Percentiles rank a stretch among this genome's conserved stretches.
Conservation (phyloP, 2,797 vertebrate species). For the Tiaroga cobitis region DNA sequence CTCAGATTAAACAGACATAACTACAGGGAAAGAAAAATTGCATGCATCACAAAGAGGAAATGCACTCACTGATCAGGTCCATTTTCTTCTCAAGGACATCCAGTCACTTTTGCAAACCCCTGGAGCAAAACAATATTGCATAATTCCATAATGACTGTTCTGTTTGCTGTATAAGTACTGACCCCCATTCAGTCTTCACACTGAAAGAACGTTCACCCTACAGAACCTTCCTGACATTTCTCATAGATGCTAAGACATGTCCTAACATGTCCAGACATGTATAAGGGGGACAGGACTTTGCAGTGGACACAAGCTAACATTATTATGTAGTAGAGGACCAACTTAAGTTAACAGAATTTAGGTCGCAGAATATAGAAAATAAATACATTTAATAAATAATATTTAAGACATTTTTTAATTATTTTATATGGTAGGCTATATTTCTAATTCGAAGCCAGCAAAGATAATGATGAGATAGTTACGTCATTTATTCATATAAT, state of each 20-base stretch:
- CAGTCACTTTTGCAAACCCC: slow-evolving; percentile 1
- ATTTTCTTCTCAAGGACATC: not conserved
- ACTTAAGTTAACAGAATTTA: not conserved
- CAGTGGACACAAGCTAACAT: not conserved
- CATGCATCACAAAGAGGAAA: not conserved
- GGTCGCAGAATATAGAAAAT: not conserved
- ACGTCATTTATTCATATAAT: not conserved
- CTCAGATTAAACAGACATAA: not conserved
- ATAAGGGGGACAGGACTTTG: not conserved
- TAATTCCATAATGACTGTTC: not conserved
- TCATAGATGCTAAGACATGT: slow-evolving; percentile 66
- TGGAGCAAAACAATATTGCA: not conserved
- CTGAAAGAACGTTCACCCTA: slow-evolving; percentile 13
- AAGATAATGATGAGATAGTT: not conserved
- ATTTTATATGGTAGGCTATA: not conserved
- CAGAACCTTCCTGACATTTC: not conserved
- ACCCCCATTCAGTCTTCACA: slow-evolving; percentile 56
- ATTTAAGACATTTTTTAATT: not conserved
- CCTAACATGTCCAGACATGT: slow-evolving; percentile 72
- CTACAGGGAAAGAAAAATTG: not conserved
- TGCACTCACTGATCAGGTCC: slow-evolving; percentile 30
- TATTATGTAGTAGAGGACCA: not conserved
- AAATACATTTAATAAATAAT: not conserved
- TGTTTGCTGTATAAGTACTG: not conserved
- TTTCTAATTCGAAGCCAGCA: not conserved